Evolutionary conservation across 2,888 invertebrate genomes (phyloP).

Genomic region (Sericinus montela): DNA sequence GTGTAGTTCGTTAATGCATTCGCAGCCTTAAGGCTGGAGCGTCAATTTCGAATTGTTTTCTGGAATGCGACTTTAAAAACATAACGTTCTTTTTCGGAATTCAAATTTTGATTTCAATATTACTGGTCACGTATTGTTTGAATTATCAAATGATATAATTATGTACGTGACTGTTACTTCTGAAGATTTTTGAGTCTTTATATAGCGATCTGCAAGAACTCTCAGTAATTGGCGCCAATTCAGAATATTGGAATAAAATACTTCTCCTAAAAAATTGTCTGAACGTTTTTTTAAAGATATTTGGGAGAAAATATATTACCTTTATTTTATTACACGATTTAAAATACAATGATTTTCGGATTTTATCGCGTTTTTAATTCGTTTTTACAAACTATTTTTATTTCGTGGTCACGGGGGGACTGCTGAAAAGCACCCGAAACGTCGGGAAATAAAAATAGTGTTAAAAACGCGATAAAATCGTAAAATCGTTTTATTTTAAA

Average conservation of each 20-base stretch:
- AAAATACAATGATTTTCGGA: too few species aligned
- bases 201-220: constrained; percentile 1
- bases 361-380: too few species aligned
- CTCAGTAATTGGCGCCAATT: constrained; percentile 11
- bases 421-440: too few species aligned
- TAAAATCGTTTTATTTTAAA: too few species aligned
- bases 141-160: constrained; percentile 13
- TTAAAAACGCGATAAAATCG: too few species aligned
- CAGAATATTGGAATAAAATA: background rate
- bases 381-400: too few species aligned
- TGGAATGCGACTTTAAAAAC: constrained; percentile 68
- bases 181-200: constrained; percentile 6
- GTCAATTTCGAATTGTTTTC: constrained; percentile 74
- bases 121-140: constrained; percentile 16
- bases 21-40: constrained; percentile 65
- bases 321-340: constrained; percentile 10
- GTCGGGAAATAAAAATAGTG: too few species aligned
- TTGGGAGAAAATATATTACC: constrained; percentile 6
- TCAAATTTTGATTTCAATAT: constrained; percentile 45
- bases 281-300: background rate
- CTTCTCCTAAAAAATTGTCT: background rate
- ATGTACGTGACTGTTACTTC: constrained; percentile 6
- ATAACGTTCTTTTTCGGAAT: constrained; percentile 39
- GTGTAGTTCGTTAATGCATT: constrained; percentile 77
- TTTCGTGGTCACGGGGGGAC: too few species aligned